Conservation (phyloP, 2,888 invertebrate species). For the Callosobruchus maculatus region DNA sequence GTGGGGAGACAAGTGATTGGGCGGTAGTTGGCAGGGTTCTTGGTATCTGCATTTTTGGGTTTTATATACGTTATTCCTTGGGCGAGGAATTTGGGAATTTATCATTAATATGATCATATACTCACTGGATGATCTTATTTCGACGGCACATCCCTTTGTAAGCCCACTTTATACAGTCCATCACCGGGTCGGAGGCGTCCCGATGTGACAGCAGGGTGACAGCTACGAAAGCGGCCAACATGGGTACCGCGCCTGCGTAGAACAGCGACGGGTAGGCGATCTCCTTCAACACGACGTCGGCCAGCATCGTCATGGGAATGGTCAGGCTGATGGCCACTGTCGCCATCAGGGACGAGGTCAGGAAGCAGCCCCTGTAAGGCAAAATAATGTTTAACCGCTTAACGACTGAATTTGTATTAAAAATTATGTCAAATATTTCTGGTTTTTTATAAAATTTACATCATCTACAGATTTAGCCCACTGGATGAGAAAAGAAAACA, state of each 20-base stretch:
- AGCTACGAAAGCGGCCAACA: constrained; percentile 70
- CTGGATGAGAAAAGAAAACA: too few relatives aligned
- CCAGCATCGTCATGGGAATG: constrained; percentile 85
- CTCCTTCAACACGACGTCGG: constrained; percentile 71
- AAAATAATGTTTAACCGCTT: neutral
- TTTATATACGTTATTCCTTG: too few relatives aligned
- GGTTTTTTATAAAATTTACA: too few relatives aligned
- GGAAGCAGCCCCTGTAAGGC: constrained; percentile 67
- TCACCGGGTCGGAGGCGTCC: constrained; percentile 79
- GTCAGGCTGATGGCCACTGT: constrained; percentile 82
- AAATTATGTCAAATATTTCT: too few relatives aligned
- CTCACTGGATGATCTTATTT: constrained; percentile 52
- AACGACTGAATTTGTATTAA: too few relatives aligned
- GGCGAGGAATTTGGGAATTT: too few relatives aligned
- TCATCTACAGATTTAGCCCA: too few relatives aligned
- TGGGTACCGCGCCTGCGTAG: constrained; percentile 74
- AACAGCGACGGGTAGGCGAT: constrained; percentile 67
- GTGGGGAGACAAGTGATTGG: too few relatives aligned
- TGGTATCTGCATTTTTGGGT: too few relatives aligned
- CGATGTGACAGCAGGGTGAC: constrained; percentile 69
- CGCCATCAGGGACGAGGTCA: constrained; percentile 88
- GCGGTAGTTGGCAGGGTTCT: too few relatives aligned
- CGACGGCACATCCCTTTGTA: constrained; percentile 51
- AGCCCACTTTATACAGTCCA: constrained; percentile 54
- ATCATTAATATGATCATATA: too few relatives aligned